phyloP scores from a whole-genome alignment of 2,113 vertebrate species.

The Pelecanus crispus region DNA sequence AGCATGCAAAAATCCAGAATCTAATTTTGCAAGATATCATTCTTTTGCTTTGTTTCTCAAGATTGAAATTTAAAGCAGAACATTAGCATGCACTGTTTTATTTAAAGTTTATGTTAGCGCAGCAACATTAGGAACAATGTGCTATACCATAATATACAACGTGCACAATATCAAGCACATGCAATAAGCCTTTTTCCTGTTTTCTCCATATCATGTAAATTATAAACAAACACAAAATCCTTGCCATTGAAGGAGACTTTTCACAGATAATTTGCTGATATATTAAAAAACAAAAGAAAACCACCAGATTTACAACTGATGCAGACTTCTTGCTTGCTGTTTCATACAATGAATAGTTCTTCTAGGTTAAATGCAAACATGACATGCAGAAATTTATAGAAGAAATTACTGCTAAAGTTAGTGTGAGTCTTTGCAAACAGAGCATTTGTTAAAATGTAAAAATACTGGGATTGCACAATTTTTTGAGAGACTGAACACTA shows the following conservation, averaged over 20 bases:
- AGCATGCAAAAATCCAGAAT: background rate
- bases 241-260: background rate
- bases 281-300: background rate
- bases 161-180: background rate
- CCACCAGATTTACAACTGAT: background rate
- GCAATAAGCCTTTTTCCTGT: background rate
- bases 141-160: background rate
- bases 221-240: background rate
- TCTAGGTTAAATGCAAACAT: background rate
- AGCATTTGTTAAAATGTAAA: background rate
- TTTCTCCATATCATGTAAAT: background rate
- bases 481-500: background rate
- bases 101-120: background rate
- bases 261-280: background rate
- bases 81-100: background rate
- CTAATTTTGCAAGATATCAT: background rate
- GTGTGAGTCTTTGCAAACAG: background rate
- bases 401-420: background rate
- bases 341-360: background rate
- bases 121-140: background rate
- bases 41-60: background rate
- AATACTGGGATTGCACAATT: background rate
- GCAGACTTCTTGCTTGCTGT: background rate
- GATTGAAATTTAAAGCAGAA: background rate
- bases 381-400: background rate